Conservation (phyloP, 2,888 invertebrate genomes). For the Drosophila austrosaltans region DNA sequence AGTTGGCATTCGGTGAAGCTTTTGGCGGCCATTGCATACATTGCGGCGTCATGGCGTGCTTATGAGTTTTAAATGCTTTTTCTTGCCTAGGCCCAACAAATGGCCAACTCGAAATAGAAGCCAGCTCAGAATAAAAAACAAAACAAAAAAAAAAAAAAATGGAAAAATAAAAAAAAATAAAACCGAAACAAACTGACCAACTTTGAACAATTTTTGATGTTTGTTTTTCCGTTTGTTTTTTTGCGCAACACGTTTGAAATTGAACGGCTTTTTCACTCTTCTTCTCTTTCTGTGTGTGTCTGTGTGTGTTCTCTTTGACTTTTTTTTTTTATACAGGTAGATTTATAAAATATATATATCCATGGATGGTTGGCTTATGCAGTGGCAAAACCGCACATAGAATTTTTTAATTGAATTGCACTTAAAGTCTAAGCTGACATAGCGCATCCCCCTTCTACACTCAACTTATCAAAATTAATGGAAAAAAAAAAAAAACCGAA, state of each 20-base stretch:
- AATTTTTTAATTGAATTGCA: slow-evolving; percentile 71
- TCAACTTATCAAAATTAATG: background rate
- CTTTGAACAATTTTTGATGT: slow-evolving; percentile 18
- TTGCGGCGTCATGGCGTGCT: slow-evolving; percentile 61
- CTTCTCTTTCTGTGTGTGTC: slow-evolving; percentile 23
- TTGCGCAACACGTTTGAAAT: slow-evolving; percentile 69
- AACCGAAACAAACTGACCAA: slow-evolving; percentile 10
- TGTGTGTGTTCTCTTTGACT: slow-evolving; percentile 8
- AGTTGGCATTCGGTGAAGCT: slow-evolving; percentile 49
- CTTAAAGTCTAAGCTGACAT: slow-evolving; percentile 62
- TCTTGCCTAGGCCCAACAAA: slow-evolving; percentile 48
- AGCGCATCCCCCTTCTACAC: background rate
- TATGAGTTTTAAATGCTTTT: slow-evolving; percentile 69
- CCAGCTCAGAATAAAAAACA: background rate
- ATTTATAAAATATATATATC: slow-evolving; percentile 6
- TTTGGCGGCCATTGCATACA: slow-evolving; percentile 44
- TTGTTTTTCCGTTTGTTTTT: slow-evolving; percentile 41
- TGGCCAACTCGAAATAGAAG: slow-evolving; percentile 12
- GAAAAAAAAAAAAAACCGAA: background rate
- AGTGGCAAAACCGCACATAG: slow-evolving; percentile 38
- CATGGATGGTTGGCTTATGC: slow-evolving; percentile 63
- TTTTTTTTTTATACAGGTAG: background rate
- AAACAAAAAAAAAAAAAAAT: background rate
- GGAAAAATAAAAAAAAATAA: slow-evolving; percentile 19
- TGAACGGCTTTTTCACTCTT: slow-evolving; percentile 63